These are phyloP conservation scores for Pteria penguin DNA, from an alignment of 2,888 invertebrate species.

Conservation along the genomic window DNA sequence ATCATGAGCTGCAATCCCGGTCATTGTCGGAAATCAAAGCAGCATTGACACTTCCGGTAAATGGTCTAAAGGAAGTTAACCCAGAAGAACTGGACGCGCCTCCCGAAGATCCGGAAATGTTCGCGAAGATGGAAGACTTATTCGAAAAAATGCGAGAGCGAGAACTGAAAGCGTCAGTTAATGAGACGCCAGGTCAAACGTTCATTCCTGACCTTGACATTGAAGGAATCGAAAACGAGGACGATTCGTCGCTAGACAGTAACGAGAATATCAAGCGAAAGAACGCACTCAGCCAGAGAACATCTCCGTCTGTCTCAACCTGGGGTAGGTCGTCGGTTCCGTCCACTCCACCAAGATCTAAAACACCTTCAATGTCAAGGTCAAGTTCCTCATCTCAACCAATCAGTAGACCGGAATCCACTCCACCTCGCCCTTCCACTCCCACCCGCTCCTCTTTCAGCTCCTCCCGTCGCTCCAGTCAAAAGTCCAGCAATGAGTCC, in stretches of 20 bases:
- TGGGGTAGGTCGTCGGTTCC: constrained; percentile 29
- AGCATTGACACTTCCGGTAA: constrained; percentile 61
- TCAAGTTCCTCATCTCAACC: constrained; percentile 34
- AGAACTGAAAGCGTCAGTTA: constrained; percentile 68
- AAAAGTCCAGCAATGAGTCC: constrained; percentile 22
- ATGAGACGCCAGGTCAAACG: constrained; percentile 58
- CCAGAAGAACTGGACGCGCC: constrained; percentile 69
- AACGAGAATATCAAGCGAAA: constrained; percentile 56
- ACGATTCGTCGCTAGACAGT: constrained; percentile 53
- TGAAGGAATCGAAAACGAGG: constrained; percentile 52
- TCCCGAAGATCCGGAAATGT: constrained; percentile 74
- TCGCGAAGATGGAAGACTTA: constrained; percentile 75
- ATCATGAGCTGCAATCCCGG: constrained; percentile 61
- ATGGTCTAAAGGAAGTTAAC: constrained; percentile 50
- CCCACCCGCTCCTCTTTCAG: constrained; percentile 37
- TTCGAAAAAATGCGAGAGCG: constrained; percentile 73
- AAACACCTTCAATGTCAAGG: constrained; percentile 32
- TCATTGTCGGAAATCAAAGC: constrained; percentile 71
- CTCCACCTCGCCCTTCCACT: constrained; percentile 51
- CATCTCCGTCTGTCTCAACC: constrained; percentile 48
- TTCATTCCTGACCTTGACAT: constrained; percentile 33
- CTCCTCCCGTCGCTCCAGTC: constrained; percentile 30
- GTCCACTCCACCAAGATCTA: constrained; percentile 37
- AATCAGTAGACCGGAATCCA: constrained; percentile 41
- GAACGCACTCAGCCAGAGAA: constrained; percentile 40